Percentiles rank a stretch among this genome's conserved stretches.
phyloP scores from a whole-genome alignment of 1,140 invertebrate species.

The Lanistes nyassanus region DNA sequence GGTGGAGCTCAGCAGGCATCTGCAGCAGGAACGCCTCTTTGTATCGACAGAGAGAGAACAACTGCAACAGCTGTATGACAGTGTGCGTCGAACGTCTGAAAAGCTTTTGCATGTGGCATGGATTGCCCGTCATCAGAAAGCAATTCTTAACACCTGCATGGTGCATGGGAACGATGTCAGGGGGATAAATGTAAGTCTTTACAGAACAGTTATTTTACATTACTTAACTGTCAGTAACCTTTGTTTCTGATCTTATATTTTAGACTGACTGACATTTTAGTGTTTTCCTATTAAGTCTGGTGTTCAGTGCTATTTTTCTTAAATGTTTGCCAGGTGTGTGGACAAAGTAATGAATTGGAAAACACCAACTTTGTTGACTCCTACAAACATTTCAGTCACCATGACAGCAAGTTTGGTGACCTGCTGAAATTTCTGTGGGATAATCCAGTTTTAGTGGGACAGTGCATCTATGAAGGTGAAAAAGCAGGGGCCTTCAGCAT shows the following conservation, averaged over 20 bases:
- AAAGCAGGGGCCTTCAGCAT: constrained; percentile 68
- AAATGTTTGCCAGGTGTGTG: constrained; percentile 10
- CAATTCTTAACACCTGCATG: constrained; percentile 85
- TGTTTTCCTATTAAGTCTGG: background rate
- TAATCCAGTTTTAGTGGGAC: constrained; percentile 82
- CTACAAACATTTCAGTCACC: constrained; percentile 76
- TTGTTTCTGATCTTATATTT: background rate
- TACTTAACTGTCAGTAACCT: background rate
- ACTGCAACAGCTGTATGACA: constrained; percentile 79
- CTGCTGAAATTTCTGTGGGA: constrained; percentile 80
- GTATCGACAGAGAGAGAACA: constrained; percentile 78
- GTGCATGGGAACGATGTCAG: constrained; percentile 70
- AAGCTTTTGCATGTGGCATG: constrained; percentile 83
- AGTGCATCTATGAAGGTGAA: constrained; percentile 84
- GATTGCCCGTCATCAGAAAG: constrained; percentile 87
- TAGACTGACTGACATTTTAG: background rate
- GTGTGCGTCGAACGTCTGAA: constrained; percentile 75
- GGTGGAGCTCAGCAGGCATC: constrained; percentile 76
- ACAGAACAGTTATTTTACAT: background rate
- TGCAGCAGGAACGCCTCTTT: constrained; percentile 80
- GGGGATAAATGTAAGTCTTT: constrained; percentile 17
- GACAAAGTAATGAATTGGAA: constrained; percentile 72
- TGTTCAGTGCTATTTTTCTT: background rate
- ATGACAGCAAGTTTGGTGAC: constrained; percentile 83
- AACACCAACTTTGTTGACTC: constrained; percentile 86